A percentile compares a stretch with the other conserved stretches of the same genome.
These are phyloP conservation scores for Coleophora flavipennella DNA, from an alignment of 2,888 invertebrate species.

Conservation along the genomic window DNA sequence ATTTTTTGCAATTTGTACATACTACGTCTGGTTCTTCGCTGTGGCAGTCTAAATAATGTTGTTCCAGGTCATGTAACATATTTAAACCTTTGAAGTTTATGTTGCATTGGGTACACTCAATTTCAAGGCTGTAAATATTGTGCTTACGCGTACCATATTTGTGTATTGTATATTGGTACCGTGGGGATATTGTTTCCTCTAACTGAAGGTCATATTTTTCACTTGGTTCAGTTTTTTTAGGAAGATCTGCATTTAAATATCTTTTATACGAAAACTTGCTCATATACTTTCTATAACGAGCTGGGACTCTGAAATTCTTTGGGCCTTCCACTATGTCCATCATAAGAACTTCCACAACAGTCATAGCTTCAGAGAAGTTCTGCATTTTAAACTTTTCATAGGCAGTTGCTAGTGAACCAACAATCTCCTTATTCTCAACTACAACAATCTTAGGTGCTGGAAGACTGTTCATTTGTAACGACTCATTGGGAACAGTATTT, in stretches of 20 bases:
- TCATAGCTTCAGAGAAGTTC: too few relatives aligned
- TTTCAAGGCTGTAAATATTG: too few relatives aligned
- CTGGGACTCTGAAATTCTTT: slow-evolving; percentile 10
- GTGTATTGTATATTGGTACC: slow-evolving; percentile 8
- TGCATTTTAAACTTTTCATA: too few relatives aligned
- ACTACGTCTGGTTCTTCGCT: slow-evolving; percentile 31
- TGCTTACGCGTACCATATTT: too few relatives aligned
- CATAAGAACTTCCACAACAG: too few relatives aligned
- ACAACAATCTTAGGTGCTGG: background rate
- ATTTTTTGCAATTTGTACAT: slow-evolving; percentile 29
- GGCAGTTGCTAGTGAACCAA: too few relatives aligned
- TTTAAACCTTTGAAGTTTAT: slow-evolving; percentile 1
- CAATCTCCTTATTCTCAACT: background rate
- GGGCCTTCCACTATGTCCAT: slow-evolving; percentile 17
- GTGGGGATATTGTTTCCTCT: slow-evolving; percentile 32
- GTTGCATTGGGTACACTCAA: too few relatives aligned
- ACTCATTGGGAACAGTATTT: slow-evolving; percentile 7
- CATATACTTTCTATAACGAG: slow-evolving; percentile 18
- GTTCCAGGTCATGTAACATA: slow-evolving; percentile 14
- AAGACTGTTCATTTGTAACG: slow-evolving; percentile 12
- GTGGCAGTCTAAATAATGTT: slow-evolving; percentile 33
- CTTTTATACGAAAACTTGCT: slow-evolving; percentile 35
- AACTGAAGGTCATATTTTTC: slow-evolving; percentile 34
- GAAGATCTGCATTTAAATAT: slow-evolving; percentile 28
- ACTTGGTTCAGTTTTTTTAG: background rate